Evolutionary conservation across 2,113 vertebrate genomes (phyloP).

Genomic region (Hylia prasina): DNA sequence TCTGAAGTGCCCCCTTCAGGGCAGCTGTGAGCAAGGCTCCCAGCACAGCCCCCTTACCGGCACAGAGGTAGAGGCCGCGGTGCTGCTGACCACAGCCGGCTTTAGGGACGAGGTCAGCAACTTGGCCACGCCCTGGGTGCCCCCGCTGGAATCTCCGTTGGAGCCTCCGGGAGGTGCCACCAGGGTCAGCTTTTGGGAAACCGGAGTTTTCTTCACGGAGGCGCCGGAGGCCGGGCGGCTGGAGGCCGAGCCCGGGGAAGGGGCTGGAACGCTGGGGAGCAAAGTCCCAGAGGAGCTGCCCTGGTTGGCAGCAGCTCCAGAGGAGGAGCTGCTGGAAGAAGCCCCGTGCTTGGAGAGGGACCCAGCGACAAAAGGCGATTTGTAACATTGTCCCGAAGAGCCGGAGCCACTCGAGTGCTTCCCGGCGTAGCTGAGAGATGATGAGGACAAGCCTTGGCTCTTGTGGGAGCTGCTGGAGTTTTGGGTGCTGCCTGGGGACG

Average conservation of each 20-base stretch:
- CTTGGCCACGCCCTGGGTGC: slow-evolving; percentile 83
- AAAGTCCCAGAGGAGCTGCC: slow-evolving; percentile 55
- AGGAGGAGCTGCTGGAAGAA: slow-evolving; percentile 59
- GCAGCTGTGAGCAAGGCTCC: not conserved
- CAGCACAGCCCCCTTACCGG: slow-evolving; percentile 72
- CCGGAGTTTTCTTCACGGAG: slow-evolving; percentile 59
- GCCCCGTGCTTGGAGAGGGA: slow-evolving; percentile 67
- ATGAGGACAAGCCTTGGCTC: slow-evolving; percentile 33
- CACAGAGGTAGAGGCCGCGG: slow-evolving; percentile 72
- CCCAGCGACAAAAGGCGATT: slow-evolving; percentile 59
- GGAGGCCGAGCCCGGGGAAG: slow-evolving; percentile 26
- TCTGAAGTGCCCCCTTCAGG: not conserved
- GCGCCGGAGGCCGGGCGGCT: slow-evolving; percentile 43
- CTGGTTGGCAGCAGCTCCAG: slow-evolving; percentile 56
- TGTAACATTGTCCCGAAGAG: slow-evolving; percentile 69
- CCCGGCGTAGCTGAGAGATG: slow-evolving; percentile 58
- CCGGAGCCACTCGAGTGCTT: slow-evolving; percentile 65
- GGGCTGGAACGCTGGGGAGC: slow-evolving; percentile 19
- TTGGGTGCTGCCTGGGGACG: not conserved
- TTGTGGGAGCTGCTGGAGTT: slow-evolving; percentile 67
- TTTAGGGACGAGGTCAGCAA: slow-evolving; percentile 82
- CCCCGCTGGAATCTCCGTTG: slow-evolving; percentile 75
- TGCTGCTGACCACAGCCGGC: slow-evolving; percentile 69
- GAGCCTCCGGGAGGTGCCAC: slow-evolving; percentile 81
- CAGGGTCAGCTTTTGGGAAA: slow-evolving; percentile 79